Base-by-base conservation (phyloP, 1,140 invertebrate species). In the Microplitis demolitor region DNA sequence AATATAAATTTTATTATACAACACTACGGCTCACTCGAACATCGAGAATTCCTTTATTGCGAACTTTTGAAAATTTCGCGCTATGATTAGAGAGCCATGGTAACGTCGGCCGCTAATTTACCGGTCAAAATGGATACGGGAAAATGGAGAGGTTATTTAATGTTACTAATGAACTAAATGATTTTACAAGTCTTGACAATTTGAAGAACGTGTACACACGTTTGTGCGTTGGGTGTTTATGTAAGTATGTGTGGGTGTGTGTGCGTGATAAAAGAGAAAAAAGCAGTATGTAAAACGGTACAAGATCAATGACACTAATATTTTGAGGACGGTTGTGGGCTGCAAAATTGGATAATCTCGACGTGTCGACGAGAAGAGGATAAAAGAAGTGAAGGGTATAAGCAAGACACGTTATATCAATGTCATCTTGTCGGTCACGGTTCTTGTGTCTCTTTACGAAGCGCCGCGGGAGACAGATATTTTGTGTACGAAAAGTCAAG, bases 391-490 rank as follows among this genome's bases (percentile, higher is more conserved):
- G 51, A 68, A 16, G 66, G 66, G 31, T 35, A 51, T 50, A 67
- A 54, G 68, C 6, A 45, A 66, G 69, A 58, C 37, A 66, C 66
- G 58, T 77, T 77, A 71, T 72, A 79, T 79, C 75, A 79, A 63
- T 72, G 71, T 73, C 72, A 66, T 68, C 66, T 60, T 61, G 75
- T 69, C 74, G 75, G 74, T 75, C 76, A 72, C 72, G 64, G 39
- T 56, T 61, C 54, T 69, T 50, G 67, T 54, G 53, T 77, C 69
- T 62, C 51, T 14, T 54, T 66, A 69, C 56, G 56, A 16, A 60
- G 63, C 71, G 67, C 74, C 35, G 76, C 76, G 68, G 73, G 72
- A 74, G 72, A 62, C 60, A 62, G 60, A 62, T 62, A 56, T 62
- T 34, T 39, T 31, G 60, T 31, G 11, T 62, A 62, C 60, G 35